Base-by-base conservation (phyloP, 2,888 invertebrate genomes). In the Stenotaenia linearis region DNA sequence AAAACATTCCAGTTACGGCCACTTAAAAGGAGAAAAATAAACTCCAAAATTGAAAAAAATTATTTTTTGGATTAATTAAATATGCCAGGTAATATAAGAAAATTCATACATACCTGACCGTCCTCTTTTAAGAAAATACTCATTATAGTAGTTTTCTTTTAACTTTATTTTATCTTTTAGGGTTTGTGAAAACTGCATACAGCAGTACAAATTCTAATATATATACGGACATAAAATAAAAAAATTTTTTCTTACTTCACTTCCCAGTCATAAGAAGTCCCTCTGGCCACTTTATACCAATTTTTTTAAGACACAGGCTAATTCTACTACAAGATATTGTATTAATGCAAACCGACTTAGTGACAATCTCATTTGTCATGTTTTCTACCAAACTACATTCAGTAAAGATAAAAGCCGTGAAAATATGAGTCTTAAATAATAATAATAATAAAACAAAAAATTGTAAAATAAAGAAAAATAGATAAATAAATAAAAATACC, bases 51-150 rank as follows among this genome's bases (percentile, higher is more conserved):
- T 21, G 23, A 56, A 56, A 56, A 56, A 18, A 15, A 56, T 18
- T 15, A 56, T 15, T 56, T 56, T 15, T 56, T 56, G 15, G 6
- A 76, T 21, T 76, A 15, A 28, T 76, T 32, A 76, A 35, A n/a
- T n/a, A n/a, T 37, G 75, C 28, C 30, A 75, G 30, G 28, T 75
- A 32, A 32, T 28, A 75, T 28, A 75, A 23, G 25, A 75, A 75
- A 75, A 75, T 75, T 75, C 75, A 75, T 75, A 75, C 75, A 75
- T 75, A 75, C 75, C 75, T 75, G 75, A 30, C 28, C 6, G 75
- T 28, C 75, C 75, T 12, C 75, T 56, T 56, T 56, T 56, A 21
- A 56, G 23, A 56, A 56, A 56, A 56, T 7, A 7, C 1, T 18
- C 6, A 21, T 56, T 56, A 18, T 23, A 56, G 18, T 7, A 23